Conservation (phyloP, 2,797 vertebrate genomes). For the Peromyscus aztecus region DNA sequence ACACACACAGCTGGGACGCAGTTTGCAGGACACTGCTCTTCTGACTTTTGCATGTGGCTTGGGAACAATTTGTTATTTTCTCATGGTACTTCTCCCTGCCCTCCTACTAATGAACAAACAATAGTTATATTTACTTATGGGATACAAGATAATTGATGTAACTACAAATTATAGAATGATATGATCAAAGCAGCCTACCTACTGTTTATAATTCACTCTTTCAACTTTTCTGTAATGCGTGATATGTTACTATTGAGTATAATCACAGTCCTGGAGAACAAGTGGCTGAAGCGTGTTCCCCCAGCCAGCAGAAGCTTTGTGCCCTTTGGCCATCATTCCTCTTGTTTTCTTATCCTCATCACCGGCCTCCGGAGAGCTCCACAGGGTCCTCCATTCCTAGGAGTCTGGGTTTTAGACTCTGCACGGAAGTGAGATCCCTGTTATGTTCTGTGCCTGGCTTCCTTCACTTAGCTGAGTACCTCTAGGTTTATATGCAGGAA, state of each 20-base stretch:
- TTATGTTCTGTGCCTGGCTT: background rate
- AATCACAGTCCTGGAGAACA: background rate
- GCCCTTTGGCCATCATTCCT: accelerated
- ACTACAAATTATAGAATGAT: background rate
- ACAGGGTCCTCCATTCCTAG: background rate
- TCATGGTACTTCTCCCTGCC: accelerated
- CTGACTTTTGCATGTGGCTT: background rate
- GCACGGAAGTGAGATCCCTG: background rate
- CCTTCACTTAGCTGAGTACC: background rate
- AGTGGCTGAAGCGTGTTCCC: background rate
- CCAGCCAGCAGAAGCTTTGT: too few species aligned
- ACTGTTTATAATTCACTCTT: background rate
- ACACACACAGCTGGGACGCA: background rate
- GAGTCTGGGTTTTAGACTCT: background rate
- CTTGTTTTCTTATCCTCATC: background rate
- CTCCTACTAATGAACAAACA: background rate
- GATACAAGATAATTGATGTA: background rate
- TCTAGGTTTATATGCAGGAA: background rate
- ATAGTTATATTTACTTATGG: background rate
- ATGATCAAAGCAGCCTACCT: background rate
- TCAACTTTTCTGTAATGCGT: too few species aligned
- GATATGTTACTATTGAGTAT: too few species aligned
- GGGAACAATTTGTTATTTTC: background rate
- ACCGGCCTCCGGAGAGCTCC: background rate
- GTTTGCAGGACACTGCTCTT: background rate